These are phyloP conservation scores for Tiphia femorata DNA, from an alignment of 2,888 invertebrate genomes.

Conservation along the genomic window DNA sequence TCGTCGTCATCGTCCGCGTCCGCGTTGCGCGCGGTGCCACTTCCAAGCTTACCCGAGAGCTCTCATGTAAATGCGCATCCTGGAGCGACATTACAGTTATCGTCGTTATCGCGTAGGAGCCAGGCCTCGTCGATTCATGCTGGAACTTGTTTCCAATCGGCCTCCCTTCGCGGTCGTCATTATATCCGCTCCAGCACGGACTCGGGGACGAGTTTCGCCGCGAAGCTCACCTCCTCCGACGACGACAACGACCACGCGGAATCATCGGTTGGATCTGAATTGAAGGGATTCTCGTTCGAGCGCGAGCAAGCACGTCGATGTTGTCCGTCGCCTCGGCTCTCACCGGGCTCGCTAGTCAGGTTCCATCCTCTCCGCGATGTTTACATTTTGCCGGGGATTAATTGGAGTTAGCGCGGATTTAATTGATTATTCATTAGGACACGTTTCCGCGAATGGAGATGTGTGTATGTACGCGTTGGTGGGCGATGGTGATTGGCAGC, in stretches of 20 bases:
- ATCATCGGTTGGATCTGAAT: no score
- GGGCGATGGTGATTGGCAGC: no score
- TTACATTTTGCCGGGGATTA: no score
- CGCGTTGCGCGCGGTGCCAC: neutral
- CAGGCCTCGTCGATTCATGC: conserved; percentile 14
- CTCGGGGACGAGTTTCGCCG: neutral
- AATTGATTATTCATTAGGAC: no score
- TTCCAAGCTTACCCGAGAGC: no score
- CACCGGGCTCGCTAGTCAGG: no score
- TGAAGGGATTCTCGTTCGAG: neutral
- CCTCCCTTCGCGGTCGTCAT: conserved; percentile 13
- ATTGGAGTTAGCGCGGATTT: no score
- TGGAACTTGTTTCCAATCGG: conserved; percentile 9
- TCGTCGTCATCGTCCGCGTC: neutral
- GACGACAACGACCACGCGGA: neutral
- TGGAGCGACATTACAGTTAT: conserved; percentile 34
- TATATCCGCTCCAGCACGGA: conserved; percentile 4
- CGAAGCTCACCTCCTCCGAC: neutral
- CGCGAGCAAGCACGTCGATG: no score
- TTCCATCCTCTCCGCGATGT: no score
- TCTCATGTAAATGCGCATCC: conserved; percentile 27
- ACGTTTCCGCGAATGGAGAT: no score
- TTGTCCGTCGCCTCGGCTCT: no score
- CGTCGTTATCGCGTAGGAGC: conserved; percentile 33
- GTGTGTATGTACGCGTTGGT: no score